These are phyloP conservation scores for Mylabris phalerata DNA, from an alignment of 1,140 invertebrate species.

Conservation along the genomic window DNA sequence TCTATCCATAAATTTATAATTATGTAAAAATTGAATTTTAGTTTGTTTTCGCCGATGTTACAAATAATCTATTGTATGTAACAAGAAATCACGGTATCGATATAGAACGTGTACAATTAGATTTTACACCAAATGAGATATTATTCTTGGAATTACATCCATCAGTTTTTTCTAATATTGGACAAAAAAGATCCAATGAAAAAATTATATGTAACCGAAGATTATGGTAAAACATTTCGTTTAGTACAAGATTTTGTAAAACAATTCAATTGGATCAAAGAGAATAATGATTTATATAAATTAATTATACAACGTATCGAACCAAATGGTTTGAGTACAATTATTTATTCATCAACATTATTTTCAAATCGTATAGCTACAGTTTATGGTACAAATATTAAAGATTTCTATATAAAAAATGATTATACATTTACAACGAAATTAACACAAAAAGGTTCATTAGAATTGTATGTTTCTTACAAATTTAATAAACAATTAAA, in stretches of 20 bases:
- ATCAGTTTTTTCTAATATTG: conserved; percentile 54
- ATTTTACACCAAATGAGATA: conserved; percentile 71
- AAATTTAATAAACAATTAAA: conserved; percentile 61
- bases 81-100: conserved; percentile 65
- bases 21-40: conserved; percentile 42
- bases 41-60: conserved; percentile 79
- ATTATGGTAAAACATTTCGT: conserved; percentile 67
- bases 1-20: no score
- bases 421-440: conserved; percentile 81
- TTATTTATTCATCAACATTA: conserved; percentile 49
- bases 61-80: conserved; percentile 69
- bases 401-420: conserved; percentile 74
- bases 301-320: conserved; percentile 67
- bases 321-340: conserved; percentile 52
- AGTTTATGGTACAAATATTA: conserved; percentile 59
- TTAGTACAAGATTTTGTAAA: conserved; percentile 66
- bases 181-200: conserved; percentile 63
- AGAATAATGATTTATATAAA: conserved; percentile 35
- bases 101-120: conserved; percentile 53
- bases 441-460: conserved; percentile 43
- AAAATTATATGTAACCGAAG: conserved; percentile 63
- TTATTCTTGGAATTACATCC: conserved; percentile 63
- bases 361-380: conserved; percentile 42
- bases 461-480: conserved; percentile 75
- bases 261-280: conserved; percentile 62